phyloP scores from a whole-genome alignment of 2,113 vertebrate species.

The Rhinichthys klamathensis region DNA sequence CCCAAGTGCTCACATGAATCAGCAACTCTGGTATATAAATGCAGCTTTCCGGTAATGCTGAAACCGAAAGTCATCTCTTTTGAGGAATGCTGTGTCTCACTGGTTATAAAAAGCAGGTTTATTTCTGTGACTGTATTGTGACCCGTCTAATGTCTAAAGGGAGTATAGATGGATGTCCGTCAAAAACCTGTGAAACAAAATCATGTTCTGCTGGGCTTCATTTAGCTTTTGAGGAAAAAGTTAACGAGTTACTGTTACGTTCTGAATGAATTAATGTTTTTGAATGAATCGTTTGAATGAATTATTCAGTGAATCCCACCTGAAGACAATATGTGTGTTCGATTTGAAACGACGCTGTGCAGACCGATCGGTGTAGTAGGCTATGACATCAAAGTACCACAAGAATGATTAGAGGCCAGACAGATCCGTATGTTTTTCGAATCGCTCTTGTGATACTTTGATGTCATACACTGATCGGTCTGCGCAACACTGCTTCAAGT shows the following conservation, averaged over 20 bases:
- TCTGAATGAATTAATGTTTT: neutral
- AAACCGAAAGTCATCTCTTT: conserved; percentile 3
- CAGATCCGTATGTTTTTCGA: no score
- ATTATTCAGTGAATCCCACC: neutral
- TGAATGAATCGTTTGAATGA: neutral
- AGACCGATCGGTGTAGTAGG: no score
- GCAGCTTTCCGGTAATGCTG: neutral
- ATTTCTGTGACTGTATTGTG: conserved; percentile 15
- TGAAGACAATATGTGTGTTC: no score
- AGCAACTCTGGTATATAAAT: conserved; percentile 39
- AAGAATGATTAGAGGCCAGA: no score
- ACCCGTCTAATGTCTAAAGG: neutral
- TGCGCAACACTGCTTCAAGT: no score
- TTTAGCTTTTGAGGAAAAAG: neutral
- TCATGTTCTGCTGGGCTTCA: neutral
- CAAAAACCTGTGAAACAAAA: neutral
- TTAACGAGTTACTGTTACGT: neutral
- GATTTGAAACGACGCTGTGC: no score
- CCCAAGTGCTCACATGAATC: conserved; percentile 41
- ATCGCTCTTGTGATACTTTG: no score
- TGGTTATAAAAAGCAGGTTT: neutral
- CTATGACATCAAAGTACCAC: no score
- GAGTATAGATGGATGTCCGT: neutral
- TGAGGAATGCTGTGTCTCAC: neutral
- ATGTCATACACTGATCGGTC: no score